These are phyloP conservation scores for Ceyx cyanopectus DNA, from an alignment of 2,113 vertebrate genomes.

Conservation along the genomic window DNA sequence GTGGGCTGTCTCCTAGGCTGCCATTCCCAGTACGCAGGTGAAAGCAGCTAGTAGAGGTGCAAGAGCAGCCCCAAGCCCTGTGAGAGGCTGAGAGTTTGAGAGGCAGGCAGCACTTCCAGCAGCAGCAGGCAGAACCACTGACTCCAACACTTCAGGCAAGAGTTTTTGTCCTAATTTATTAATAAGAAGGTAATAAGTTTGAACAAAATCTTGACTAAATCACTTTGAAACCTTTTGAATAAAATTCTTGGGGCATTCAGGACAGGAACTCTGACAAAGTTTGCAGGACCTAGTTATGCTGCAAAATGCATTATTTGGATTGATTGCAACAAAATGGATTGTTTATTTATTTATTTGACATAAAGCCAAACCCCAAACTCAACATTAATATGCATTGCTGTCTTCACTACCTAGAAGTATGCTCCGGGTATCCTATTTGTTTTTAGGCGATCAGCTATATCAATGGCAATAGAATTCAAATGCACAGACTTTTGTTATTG, in stretches of 20 bases:
- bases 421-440: not conserved
- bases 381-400: not conserved
- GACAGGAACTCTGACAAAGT: not conserved
- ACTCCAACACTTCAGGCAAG: not conserved
- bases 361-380: not conserved
- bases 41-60: not conserved
- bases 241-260: not conserved
- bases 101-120: not conserved
- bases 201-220: not conserved
- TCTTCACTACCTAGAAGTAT: not conserved
- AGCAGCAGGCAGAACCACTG: not conserved
- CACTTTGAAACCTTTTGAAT: not conserved
- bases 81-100: not conserved
- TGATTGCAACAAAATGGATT: not conserved
- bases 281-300: not conserved
- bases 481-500: not conserved
- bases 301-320: not conserved
- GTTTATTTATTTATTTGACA: not conserved
- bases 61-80: not conserved
- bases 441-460: not conserved
- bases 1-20: not conserved
- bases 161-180: not conserved
- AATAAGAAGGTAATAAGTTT: not conserved
- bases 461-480: not conserved
- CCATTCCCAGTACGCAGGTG: not conserved